Evolutionary conservation across 2,888 invertebrate genomes (phyloP), one percentile per base, ranked within the genome.

Genomic region (Salpingus planirostris): DNA sequence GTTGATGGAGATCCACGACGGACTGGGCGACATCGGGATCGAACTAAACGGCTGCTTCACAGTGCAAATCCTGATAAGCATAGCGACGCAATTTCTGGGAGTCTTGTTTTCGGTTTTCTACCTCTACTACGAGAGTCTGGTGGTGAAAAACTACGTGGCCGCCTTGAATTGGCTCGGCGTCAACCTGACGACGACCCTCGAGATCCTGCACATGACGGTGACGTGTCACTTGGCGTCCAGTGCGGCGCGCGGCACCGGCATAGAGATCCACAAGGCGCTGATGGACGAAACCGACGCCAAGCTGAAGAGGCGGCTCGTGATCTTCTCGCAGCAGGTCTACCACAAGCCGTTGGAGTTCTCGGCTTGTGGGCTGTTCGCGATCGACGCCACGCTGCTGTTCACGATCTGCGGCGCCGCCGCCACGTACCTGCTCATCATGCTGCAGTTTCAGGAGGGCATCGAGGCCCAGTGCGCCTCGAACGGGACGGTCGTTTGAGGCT

Each of bases 361-460:
- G 27, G 52, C 45, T 6, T 52, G 50, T 37, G 53, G 51, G n/a
- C 37, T 56, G 12, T 52, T 54, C 36, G 25, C 36, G 7, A 47
- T 55, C 18, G 49, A 54, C 44, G 41, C 44, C 6, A 40, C 44
- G 8, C 33, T 55, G 10, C 23, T 54, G 15, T 52, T 49, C 31
- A 47, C 43, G 29, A 59, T 64, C 32, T 50, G 59, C 6, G 62
- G 66, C 1, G 59, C 61, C 11, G 62, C 62, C 2, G 63, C 65
- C 2, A 66, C 66, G 4, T 67, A 67, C 46, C 51, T 67, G n/a
- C 59, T 67, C 13, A 63, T 67, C 24, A 53, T 67, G 36, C 52
- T 67, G 24, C 67, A 67, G 46, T 67, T 67, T 36, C 65, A 67
- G 54, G 65, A 61, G 30, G 45, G 40, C 22, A 36, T 59, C 55